Base-by-base conservation (phyloP, 2,888 invertebrate genomes). In the Adineta ricciae region DNA sequence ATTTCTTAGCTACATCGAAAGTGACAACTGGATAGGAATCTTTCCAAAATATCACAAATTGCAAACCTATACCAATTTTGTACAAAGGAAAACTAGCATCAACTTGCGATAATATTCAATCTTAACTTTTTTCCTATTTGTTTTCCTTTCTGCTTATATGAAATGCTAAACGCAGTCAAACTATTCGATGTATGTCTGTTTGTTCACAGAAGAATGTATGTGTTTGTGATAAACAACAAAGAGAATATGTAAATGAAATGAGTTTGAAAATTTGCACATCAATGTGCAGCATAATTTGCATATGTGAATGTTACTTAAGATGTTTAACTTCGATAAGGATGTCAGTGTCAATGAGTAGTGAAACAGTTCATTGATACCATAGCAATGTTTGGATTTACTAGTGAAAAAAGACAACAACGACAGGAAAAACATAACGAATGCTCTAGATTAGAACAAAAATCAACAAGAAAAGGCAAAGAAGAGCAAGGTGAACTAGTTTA, bases 21-120 rank as follows among this genome's bases (percentile, higher is more conserved):
- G n/a, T 41, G 21, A 41, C 24, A 2, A 78, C 41, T 78, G 78
- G 78, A 78, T 78, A 14, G 78, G 78, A 24, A 41, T 41, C 38
- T 78, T 78, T 78, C 78, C 78, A 9, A 78, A 78, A 78, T 78
- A 78, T 78, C 38, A 78, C 24, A 78, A 78, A 41, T 78, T 78
- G 41, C 38, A 78, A 78, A n/a, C 21, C 16, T 78, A 41, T n/a
- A 38, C 41, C 5, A 11, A 56, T n/a, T n/a, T n/a, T n/a, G n/a
- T n/a, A n/a, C n/a, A n/a, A n/a, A n/a, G n/a, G n/a, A n/a, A n/a
- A n/a, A 38, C 38, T 19, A 73, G 11, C 19, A 24, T 38, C 38
- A 38, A 73, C 38, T 38, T 73, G 24, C 24, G 73, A 73, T 9
- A 38, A 27, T 38, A 7, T 73, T 9, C 21, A 2, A 5, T 27